A percentile compares a stretch with the other conserved stretches of the same genome.
phyloP scores from a whole-genome alignment of 1,140 invertebrate species.

The Drosophila tropicalis region DNA sequence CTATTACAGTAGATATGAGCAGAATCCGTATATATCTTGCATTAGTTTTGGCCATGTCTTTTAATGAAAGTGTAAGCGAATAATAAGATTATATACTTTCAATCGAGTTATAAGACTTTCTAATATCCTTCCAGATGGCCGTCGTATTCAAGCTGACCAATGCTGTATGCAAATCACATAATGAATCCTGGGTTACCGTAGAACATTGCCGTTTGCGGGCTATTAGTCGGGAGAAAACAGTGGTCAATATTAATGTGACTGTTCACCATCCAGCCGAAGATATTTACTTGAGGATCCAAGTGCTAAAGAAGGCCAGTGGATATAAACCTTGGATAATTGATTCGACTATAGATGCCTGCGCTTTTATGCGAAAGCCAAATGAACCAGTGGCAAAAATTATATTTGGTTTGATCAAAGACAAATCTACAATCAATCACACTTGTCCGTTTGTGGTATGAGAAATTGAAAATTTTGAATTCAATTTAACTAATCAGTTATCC shows the following conservation, averaged over 20 bases:
- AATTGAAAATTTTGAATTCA: too few relatives aligned
- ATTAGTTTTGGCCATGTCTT: too few relatives aligned
- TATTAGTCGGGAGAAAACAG: background rate
- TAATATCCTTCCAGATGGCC: background rate
- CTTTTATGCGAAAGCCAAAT: background rate
- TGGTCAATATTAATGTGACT: background rate
- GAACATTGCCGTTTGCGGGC: background rate
- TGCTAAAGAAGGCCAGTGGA: background rate
- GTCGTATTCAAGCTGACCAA: background rate
- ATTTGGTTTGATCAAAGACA: background rate
- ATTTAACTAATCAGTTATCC: too few relatives aligned
- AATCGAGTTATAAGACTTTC: too few relatives aligned
- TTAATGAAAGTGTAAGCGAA: too few relatives aligned
- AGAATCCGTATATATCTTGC: too few relatives aligned
- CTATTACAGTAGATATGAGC: too few relatives aligned
- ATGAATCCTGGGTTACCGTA: background rate
- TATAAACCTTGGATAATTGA: background rate
- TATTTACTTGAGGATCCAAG: background rate
- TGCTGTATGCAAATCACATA: background rate
- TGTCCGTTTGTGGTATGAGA: background rate
- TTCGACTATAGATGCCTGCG: background rate
- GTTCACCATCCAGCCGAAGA: background rate
- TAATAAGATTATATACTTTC: too few relatives aligned
- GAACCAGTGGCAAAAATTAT: background rate
- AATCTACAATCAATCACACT: background rate